Base-by-base conservation (phyloP, 2,113 vertebrate species). In the Leuciscus idus region DNA sequence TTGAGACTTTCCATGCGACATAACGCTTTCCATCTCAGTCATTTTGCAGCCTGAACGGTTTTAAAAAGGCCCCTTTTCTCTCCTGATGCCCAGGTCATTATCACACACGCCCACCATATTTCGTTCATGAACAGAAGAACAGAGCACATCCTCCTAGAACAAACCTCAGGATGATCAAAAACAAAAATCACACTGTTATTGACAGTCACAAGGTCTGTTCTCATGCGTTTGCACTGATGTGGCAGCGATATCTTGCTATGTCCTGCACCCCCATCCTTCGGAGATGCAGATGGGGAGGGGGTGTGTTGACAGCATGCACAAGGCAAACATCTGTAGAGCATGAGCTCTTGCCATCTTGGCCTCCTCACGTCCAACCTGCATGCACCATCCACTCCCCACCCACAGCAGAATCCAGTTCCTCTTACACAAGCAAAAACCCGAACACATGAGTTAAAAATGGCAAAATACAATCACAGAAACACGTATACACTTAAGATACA, bases 311-410 rank as follows among this genome's bases (percentile, higher is more conserved):
- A 84, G 82, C 79, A 83, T 64, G 75, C 46, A 81, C 68, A 89
- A 75, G 88, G 81, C 87, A 88, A 86, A 86, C 89, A 89, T 90
- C 86, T 87, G 88, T 88, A 89, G 86, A 91, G 81, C 88, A 90
- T 90, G 88, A 87, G 84, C 81, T 78, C 73, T 90, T 92, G 89
- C 90, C 92, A 89, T 80, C 84, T 88, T 87, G 93, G 92, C 93
- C 93, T 94, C 87, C 86, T 88, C 86, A 75, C 68, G 8, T 88
- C 85, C 88, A 90, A 85, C 81, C 91, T 90, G 85, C 89, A 89
- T 92, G 87, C 80, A 89, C 85, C 89, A 92, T 88, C 87, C 87
- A 77, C 83, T 87, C 87, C 86, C 87, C 87, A 83, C 82, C 85
- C 87, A 87, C 81, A 89, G 86, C 87, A 89, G 87, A 89, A 91